phyloP scores from a whole-genome alignment of 2,888 invertebrate species.

The Alitta virens region DNA sequence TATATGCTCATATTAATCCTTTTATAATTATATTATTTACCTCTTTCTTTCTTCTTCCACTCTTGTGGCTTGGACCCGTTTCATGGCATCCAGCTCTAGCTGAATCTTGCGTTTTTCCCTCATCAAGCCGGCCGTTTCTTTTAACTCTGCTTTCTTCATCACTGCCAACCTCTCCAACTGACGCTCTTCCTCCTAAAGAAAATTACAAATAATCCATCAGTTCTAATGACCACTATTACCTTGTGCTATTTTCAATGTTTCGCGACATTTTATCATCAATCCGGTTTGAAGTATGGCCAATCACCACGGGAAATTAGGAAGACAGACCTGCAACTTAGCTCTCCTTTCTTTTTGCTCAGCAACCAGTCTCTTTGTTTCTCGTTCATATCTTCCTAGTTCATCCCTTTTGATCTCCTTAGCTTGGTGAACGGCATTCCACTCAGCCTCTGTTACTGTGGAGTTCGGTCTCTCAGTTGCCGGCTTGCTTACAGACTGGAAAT shows the following conservation, averaged over 20 bases:
- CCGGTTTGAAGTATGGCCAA: no score
- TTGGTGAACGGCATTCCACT: no score
- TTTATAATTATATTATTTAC: constrained; percentile 46
- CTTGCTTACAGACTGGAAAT: no score
- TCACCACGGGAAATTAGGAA: no score
- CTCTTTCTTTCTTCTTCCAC: constrained; percentile 27
- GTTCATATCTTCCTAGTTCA: not conserved
- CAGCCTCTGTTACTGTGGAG: no score
- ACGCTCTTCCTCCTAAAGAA: constrained; percentile 53
- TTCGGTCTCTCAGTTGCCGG: no score
- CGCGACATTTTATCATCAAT: no score
- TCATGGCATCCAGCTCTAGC: constrained; percentile 32
- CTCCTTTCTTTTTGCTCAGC: constrained; percentile 14
- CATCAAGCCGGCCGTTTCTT: constrained; percentile 47
- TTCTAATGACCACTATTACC: no score
- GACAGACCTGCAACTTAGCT: not conserved
- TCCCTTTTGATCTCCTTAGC: not conserved
- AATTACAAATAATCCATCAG: no score
- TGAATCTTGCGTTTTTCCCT: constrained; percentile 40
- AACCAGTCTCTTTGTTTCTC: constrained; percentile 1
- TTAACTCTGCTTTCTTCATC: constrained; percentile 32
- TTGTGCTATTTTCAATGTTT: no score
- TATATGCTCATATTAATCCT: no score
- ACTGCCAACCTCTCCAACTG: constrained; percentile 50
- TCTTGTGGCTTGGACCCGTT: constrained; percentile 24